phyloP scores from a whole-genome alignment of 2,888 invertebrate species.

The Autographa pulchrina region DNA sequence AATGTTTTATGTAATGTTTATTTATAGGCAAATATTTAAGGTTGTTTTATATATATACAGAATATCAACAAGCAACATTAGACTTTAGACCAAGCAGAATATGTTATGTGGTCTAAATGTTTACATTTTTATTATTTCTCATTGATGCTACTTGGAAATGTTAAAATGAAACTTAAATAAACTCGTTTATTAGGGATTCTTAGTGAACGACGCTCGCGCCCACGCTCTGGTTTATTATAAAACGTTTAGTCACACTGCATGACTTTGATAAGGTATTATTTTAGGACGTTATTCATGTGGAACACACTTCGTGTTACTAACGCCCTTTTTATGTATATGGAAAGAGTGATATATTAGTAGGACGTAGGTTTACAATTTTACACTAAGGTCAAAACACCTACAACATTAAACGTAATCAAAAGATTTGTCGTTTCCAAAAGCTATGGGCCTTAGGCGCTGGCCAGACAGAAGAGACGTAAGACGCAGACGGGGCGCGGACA shows the following conservation, averaged over 20 bases:
- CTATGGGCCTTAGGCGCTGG: too few species aligned
- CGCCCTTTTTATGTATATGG: conserved; percentile 57
- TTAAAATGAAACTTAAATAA: conserved; percentile 24
- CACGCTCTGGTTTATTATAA: conserved; percentile 55
- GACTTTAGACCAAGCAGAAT: too few species aligned
- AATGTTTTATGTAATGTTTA: background rate
- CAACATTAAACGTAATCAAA: too few species aligned
- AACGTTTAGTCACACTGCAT: conserved; percentile 54
- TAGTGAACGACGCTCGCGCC: conserved; percentile 33
- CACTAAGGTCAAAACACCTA: too few species aligned
- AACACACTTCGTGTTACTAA: conserved; percentile 39
- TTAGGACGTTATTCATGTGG: conserved; percentile 50
- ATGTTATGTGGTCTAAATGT: too few species aligned
- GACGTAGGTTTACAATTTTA: too few species aligned
- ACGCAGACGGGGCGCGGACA: too few species aligned
- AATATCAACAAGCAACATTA: too few species aligned
- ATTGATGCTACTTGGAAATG: background rate
- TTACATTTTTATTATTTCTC: too few species aligned
- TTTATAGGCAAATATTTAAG: background rate
- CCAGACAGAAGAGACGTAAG: too few species aligned
- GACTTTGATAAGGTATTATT: conserved; percentile 57
- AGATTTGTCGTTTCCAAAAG: too few species aligned
- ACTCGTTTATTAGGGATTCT: conserved; percentile 39
- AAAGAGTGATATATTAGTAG: background rate
- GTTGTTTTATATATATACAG: background rate